Percentiles rank a stretch among this genome's conserved stretches.
Conservation (phyloP, 2,113 vertebrate genomes). For the Odontophorus gujanensis region DNA sequence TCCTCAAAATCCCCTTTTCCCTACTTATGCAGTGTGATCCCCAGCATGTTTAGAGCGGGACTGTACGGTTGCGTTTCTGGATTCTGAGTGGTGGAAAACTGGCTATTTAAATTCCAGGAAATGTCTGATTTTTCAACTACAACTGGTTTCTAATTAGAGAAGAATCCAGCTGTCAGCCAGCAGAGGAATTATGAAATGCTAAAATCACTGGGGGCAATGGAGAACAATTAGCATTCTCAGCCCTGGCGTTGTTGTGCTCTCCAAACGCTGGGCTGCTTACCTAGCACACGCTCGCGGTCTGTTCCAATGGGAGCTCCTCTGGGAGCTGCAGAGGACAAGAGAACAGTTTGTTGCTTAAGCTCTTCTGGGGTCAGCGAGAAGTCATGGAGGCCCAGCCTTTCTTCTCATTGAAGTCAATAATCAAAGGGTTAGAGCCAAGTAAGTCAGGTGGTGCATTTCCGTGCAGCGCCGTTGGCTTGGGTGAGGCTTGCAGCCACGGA, state of each 20-base stretch:
- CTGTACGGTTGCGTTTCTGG: background rate
- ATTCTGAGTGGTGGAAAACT: slow-evolving; percentile 52
- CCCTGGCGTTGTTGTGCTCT: background rate
- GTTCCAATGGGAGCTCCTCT: background rate
- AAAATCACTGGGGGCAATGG: slow-evolving; percentile 38
- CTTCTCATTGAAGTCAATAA: slow-evolving; percentile 18
- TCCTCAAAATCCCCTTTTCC: background rate
- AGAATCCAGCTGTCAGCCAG: slow-evolving; percentile 68
- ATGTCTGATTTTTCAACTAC: slow-evolving; percentile 67
- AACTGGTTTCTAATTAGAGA: slow-evolving; percentile 65
- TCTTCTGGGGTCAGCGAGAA: slow-evolving; percentile 56
- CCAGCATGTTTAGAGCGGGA: background rate
- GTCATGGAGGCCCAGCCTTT: slow-evolving; percentile 22
- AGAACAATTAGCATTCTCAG: slow-evolving; percentile 51
- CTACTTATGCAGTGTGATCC: background rate
- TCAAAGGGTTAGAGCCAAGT: slow-evolving; percentile 13
- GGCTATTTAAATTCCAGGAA: slow-evolving; percentile 70
- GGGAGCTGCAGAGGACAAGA: slow-evolving; percentile 20
- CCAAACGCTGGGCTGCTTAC: background rate
- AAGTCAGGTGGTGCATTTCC: slow-evolving; percentile 23
- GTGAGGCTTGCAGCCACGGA: background rate
- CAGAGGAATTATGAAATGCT: slow-evolving; percentile 56
- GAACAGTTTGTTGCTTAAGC: slow-evolving; percentile 38
- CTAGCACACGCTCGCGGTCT: background rate
- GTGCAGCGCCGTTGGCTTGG: background rate